Evolutionary conservation across 1,140 invertebrate genomes (phyloP).

Genomic region (Drosophila kepulauana): DNA sequence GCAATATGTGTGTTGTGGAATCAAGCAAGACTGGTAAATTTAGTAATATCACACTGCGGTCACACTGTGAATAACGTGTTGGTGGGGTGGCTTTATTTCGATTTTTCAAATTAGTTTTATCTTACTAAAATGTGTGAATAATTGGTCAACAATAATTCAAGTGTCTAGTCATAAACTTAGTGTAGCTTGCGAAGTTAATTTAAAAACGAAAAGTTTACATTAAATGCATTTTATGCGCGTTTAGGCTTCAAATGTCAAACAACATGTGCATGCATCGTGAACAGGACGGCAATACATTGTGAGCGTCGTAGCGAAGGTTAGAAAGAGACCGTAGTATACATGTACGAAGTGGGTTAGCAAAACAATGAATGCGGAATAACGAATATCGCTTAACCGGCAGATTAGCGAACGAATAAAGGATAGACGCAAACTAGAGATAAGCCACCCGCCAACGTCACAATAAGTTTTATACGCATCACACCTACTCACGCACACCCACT

Average conservation of each 20-base stretch:
- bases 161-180: background rate
- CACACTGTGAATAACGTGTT: conserved; percentile 8
- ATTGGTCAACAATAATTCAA: background rate
- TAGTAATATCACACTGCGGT: background rate
- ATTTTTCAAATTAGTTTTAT: conserved; percentile 15
- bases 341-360: conserved; percentile 62
- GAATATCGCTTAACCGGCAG: conserved; percentile 58
- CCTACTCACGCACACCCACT: conserved; percentile 22
- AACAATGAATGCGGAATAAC: conserved; percentile 52
- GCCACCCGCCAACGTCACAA: conserved; percentile 49
- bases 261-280: conserved; percentile 43
- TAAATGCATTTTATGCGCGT: background rate
- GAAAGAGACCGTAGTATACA: conserved; percentile 27
- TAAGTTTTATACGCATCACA: conserved; percentile 18
- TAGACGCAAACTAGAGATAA: conserved; percentile 53
- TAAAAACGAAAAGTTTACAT: background rate
- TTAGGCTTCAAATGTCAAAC: conserved; percentile 23
- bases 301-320: background rate
- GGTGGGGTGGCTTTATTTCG: background rate
- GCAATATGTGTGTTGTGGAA: too few species aligned
- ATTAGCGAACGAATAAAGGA: conserved; percentile 33
- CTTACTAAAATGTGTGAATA: conserved; percentile 13
- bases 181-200: background rate
- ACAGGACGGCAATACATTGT: conserved; percentile 18
- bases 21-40: background rate